These are phyloP conservation scores for Bugulina stolonifera DNA, from an alignment of 2,888 invertebrate genomes.

Conservation along the genomic window DNA sequence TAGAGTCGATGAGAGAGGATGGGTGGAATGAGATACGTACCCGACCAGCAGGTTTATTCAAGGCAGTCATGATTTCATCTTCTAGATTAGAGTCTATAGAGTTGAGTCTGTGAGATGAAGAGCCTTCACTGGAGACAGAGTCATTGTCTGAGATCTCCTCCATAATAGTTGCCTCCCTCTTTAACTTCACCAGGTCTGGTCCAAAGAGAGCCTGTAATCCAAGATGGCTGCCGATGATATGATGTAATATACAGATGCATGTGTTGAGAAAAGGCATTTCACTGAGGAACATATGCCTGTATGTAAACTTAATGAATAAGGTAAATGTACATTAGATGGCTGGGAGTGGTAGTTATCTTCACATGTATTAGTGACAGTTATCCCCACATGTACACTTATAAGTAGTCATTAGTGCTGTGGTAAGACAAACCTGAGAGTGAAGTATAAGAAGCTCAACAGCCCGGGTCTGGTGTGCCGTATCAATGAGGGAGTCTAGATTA, in stretches of 20 bases:
- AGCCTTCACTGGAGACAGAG: neutral
- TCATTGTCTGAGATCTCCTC: constrained; percentile 1
- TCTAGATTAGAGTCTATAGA: neutral
- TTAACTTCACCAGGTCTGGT: constrained; percentile 16
- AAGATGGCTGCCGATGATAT: too few species aligned
- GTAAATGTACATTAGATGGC: too few species aligned
- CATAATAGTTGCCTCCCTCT: neutral
- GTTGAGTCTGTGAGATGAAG: constrained; percentile 15
- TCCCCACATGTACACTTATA: too few species aligned
- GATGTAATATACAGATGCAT: too few species aligned
- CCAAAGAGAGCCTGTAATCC: constrained; percentile 14
- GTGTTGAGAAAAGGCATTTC: neutral
- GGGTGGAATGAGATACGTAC: too few species aligned
- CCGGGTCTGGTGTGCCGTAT: constrained; percentile 59
- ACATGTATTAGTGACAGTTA: too few species aligned
- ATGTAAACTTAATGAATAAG: too few species aligned
- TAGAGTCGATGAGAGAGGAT: too few species aligned
- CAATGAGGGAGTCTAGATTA: constrained; percentile 56
- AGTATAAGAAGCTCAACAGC: constrained; percentile 58
- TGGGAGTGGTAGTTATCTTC: too few species aligned
- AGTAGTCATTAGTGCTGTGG: too few species aligned
- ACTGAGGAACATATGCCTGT: neutral
- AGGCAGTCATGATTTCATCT: constrained; percentile 22
- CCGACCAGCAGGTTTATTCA: neutral
- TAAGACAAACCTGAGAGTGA: constrained; percentile 46